Evolutionary conservation across 2,888 invertebrate genomes (phyloP), one percentile per base, ranked within the genome.

Genomic region (Cremastobaeus sp.): DNA sequence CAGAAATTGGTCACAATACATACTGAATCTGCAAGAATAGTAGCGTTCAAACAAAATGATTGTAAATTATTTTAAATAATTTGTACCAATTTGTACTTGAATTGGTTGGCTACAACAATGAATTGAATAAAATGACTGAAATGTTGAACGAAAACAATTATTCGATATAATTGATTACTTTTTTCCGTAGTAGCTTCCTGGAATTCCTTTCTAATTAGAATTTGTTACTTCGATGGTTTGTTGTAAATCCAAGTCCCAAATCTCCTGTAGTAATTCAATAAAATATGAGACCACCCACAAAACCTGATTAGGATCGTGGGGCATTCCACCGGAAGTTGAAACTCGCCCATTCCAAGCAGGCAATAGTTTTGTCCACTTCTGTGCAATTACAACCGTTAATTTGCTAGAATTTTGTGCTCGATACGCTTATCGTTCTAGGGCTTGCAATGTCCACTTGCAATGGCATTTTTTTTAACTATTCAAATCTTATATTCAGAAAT

Each of bases 141-240:
- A 39, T 57, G 55, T 70, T 65, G 57, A 72, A 66, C 43, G 14
- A 54, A 73, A 52, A 28, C 41, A 66, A 52, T 55, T 62, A 73
- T 66, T 55, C 34, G 60, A 60, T 60, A 60, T 54, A 66, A 73
- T 66, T 73, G 62, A 73, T 73, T 66, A 73, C 30, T 66, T 65
- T 60, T 72, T 54, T 73, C 32, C 34, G 11, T 15, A 8, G 18
- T 28, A 25, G 25, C 48, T 73, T 62, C 60, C 62, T 28, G 62
- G 62, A 60, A 73, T 66, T 66, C 25, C 35, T 48, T 48, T 34
- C 71, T 68, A 76, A 76, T 76, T 76, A 76, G 72, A 69, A 69
- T 64, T 68, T 68, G 72, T 76, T 71, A 76, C 76, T 76, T 68
- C 65, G 72, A 72, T 76, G 72, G 72, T 76, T 76, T 68, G 72